Conservation (phyloP, 2,113 vertebrate genomes). For the Pogona vitticeps region DNA sequence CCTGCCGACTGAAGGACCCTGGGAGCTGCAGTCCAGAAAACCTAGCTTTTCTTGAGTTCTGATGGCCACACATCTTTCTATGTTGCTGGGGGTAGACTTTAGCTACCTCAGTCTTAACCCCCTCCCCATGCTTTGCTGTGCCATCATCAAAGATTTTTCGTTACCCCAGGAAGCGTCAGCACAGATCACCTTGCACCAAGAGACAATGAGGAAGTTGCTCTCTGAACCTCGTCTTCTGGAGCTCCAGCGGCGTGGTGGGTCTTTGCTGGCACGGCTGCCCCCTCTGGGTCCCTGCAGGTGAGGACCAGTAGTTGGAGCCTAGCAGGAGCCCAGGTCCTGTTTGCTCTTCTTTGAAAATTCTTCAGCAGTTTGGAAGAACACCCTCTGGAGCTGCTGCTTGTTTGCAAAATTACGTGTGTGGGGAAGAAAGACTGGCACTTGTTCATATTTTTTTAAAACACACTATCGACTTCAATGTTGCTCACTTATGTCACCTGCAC, state of each 20-base stretch:
- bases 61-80: too few species aligned
- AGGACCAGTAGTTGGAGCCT: background rate
- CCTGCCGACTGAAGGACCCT: too few species aligned
- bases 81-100: too few species aligned
- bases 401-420: background rate
- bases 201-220: constrained; percentile 84
- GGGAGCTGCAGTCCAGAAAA: background rate
- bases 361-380: background rate
- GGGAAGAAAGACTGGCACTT: background rate
- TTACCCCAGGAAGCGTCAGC: constrained; percentile 63
- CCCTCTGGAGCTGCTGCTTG: background rate
- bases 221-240: constrained; percentile 83
- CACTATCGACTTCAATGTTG: background rate
- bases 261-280: constrained; percentile 85
- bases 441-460: background rate
- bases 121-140: background rate
- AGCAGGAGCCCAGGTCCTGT: background rate
- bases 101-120: too few species aligned
- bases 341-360: background rate
- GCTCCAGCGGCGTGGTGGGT: constrained; percentile 85
- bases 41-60: background rate
- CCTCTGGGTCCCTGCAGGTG: constrained; percentile 69
- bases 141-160: background rate
- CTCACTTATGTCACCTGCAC: background rate
- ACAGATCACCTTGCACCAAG: constrained; percentile 78